Evolutionary conservation across 2,888 invertebrate species (phyloP), one percentile per base, ranked within the genome.

Genomic region (Cephalotes varians): DNA sequence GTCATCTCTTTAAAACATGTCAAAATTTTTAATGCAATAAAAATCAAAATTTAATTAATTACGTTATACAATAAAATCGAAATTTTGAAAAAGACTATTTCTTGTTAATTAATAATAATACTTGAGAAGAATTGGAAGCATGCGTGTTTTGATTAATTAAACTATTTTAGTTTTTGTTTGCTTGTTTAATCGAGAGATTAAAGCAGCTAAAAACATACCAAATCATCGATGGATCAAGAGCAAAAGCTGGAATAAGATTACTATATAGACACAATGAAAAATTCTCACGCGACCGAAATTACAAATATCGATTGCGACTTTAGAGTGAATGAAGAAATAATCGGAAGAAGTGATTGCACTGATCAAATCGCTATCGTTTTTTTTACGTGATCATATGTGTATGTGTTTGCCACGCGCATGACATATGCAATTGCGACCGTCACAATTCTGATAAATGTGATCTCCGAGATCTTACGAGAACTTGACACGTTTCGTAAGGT

Each of bases 261-360:
- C 6, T 60, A 21, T 44, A 37, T 9, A 49, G 3, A 64, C 44
- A 25, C 18, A 34, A 18, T 7, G 21, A 18, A 76, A 64, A 69
- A 60, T 58, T 74, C n/a, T 40, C n/a, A 28, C 4, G 47, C 9
- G 15, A 77, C 47, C 12, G 15, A 9, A 56, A 85, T 82, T 54
- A 58, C 21, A 60, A 71, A 64, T 62, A 64, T 62, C 76, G 62
- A 34, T 21, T 12, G 12, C 40, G 64, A 69, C n/a, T 51, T 37
- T 47, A 77, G 25, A 25, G 1, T 47, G 67, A 54, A 28, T 62
- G 31, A 72, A 58, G 47, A 64, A 54, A 28, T 28, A 65, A 64
- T 64, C 12, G 37, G 69, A 65, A 77, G 67, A 82, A 83, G 81
- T 79, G 81, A 81, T 83, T 84, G 82, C 69, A 80, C 72, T 72